Evolutionary conservation across 2,113 vertebrate species (phyloP), one percentile per base, ranked within the genome.

Genomic region (Corythornis cristatus): DNA sequence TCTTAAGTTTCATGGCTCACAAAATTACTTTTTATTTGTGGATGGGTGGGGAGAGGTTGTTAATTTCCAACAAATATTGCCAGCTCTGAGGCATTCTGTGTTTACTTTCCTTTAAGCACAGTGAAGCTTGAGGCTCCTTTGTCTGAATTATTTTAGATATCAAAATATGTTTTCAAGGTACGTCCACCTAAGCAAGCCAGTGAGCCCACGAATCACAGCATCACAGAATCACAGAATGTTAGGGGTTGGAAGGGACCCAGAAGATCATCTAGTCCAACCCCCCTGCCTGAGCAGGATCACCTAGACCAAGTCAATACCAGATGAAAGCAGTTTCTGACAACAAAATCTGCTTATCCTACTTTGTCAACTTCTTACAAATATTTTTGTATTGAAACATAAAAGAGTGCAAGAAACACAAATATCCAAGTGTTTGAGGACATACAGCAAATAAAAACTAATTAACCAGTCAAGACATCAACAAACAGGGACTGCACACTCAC

Each of bases 11-110:
- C 83, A 81, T 15, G 35, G 82, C 33, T 96, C 64, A 86, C 56
- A 88, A 80, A 87, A 88, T 62, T 76, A 93, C 60, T 66, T 86
- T 86, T 89, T 93, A 80, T 66, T 85, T 88, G 56, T 86, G 67
- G 56, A 74, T 83, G n/a, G 87, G 37, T 71, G 58, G 56, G n/a
- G 33, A 95, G 40, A 94, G 12, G 21, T 58, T 80, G 56, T 35
- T 93, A 8, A 76, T 91, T 88, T 93, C 58, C 79, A 93, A 88
- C 25, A 83, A 79, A 83, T 70, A 77, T 23, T 71, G 65, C 76
- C 85, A 67, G 58, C 29, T 77, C 40, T 57, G 40, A 89, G 61
- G 19, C 28, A 68, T 28, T 74, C 33, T 67, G 15, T 40, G 46
- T 90, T 90, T 75, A 79, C 33, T 89, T 72, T 26, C 21, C 54